Percentiles rank a stretch among this genome's conserved stretches.
These are phyloP conservation scores for Tragelaphus eurycerus DNA, from an alignment of 2,797 vertebrate species.

Conservation along the genomic window DNA sequence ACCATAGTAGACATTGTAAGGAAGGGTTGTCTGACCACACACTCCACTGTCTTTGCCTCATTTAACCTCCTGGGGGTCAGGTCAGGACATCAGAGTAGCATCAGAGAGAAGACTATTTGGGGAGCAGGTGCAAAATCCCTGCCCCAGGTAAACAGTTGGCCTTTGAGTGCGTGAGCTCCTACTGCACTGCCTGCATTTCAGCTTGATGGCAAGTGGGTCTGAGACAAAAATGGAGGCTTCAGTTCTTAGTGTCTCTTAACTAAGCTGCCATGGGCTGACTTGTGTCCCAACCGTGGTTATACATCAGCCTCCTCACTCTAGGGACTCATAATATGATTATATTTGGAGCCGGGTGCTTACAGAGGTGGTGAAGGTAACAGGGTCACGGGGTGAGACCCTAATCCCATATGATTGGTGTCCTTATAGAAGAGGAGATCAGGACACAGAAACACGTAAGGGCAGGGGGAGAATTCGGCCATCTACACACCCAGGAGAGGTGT, in stretches of 20 bases:
- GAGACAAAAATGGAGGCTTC: accelerated
- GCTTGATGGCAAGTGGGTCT: too few species aligned
- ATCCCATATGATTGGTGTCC: neutral
- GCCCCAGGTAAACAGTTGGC: accelerated
- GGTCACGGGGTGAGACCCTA: neutral
- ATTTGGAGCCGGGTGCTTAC: neutral
- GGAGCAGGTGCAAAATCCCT: neutral
- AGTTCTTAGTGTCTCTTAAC: neutral
- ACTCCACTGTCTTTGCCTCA: too few species aligned
- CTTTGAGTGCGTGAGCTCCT: accelerated
- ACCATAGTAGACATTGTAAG: accelerated
- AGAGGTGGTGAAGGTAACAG: neutral
- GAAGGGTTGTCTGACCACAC: accelerated
- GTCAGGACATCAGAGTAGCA: neutral
- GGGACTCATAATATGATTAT: neutral
- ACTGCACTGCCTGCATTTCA: accelerated
- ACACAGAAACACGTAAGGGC: neutral
- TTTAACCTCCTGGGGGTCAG: neutral
- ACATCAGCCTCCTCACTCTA: too few species aligned
- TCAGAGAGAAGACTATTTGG: neutral
- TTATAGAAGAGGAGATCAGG: neutral
- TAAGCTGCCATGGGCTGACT: too few species aligned
- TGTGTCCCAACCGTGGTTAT: neutral
- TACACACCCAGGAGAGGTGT: neutral
- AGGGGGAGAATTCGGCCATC: accelerated